Conservation (phyloP, 1,140 invertebrate genomes). For the Ooceraea biroi region DNA sequence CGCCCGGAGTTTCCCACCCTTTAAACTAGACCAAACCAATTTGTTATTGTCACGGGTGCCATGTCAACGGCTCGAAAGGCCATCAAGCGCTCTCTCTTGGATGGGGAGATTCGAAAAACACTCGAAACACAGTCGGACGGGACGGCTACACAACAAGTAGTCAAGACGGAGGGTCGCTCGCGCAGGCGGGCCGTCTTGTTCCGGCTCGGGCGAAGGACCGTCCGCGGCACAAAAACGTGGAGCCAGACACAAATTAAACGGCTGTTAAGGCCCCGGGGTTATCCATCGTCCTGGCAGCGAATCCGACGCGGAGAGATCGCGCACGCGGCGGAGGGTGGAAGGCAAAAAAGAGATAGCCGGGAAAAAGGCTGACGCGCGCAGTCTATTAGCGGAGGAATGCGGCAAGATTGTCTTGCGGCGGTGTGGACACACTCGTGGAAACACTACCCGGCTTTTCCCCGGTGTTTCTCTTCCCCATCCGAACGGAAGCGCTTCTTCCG, state of each 20-base stretch:
- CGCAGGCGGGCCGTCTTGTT: slow-evolving; percentile 59
- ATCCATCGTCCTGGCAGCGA: slow-evolving; percentile 73
- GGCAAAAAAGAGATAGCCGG: slow-evolving; percentile 29
- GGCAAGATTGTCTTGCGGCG: slow-evolving; percentile 71
- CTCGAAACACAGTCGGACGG: slow-evolving; percentile 49
- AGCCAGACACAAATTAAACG: slow-evolving; percentile 77
- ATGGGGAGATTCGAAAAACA: slow-evolving; percentile 69
- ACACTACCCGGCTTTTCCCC: slow-evolving; percentile 51
- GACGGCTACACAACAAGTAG: slow-evolving; percentile 45
- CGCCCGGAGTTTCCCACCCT: slow-evolving; percentile 1
- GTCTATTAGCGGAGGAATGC: slow-evolving; percentile 73
- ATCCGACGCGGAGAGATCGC: slow-evolving; percentile 58
- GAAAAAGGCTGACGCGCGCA: slow-evolving; percentile 69
- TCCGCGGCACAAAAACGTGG: slow-evolving; percentile 64
- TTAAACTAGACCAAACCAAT: slow-evolving; percentile 63
- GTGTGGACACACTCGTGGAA: slow-evolving; percentile 40
- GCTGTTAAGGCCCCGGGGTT: slow-evolving; percentile 71
- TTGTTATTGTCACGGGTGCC: slow-evolving; percentile 67
- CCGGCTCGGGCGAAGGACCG: slow-evolving; percentile 40
- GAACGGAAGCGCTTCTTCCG: slow-evolving; percentile 39
- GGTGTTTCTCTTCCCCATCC: slow-evolving; percentile 63
- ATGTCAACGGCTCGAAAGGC: slow-evolving; percentile 35
- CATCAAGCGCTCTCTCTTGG: slow-evolving; percentile 39
- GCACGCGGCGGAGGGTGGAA: not conserved
- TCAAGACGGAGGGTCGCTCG: slow-evolving; percentile 34